Conservation (phyloP, 2,888 invertebrate genomes). For the Endotricha flammealis region DNA sequence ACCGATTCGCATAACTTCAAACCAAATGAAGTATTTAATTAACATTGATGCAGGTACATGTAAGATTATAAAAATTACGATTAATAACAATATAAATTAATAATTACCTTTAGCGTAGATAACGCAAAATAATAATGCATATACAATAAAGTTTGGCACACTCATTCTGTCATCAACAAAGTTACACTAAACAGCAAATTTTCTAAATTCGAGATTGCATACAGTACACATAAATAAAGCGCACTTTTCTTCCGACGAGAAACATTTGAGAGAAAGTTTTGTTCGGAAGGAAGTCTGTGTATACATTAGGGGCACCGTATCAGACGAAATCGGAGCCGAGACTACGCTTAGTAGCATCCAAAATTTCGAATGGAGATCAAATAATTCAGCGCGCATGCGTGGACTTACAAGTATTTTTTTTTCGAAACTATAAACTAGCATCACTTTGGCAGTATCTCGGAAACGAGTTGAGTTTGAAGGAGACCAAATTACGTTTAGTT, state of each 20-base stretch:
- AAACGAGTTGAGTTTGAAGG: constrained; percentile 1
- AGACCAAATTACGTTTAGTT: constrained; percentile 4
- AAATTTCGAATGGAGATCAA: neutral
- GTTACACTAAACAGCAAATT: neutral
- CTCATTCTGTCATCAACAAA: constrained; percentile 25
- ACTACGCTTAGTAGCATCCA: neutral
- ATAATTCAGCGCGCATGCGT: constrained; percentile 33
- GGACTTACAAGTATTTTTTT: constrained; percentile 11
- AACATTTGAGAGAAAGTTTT: neutral
- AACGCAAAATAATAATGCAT: constrained; percentile 25
- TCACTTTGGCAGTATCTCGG: constrained; percentile 7
- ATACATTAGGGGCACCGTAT: neutral
- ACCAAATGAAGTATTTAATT: no score
- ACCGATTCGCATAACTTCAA: no score
- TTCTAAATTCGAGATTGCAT: constrained; percentile 13
- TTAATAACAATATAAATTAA: neutral
- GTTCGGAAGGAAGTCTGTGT: neutral
- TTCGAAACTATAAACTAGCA: constrained; percentile 11
- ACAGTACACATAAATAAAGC: neutral
- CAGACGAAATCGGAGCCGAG: neutral
- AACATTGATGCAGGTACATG: no score
- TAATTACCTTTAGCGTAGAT: constrained; percentile 39
- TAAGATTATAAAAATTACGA: no score
- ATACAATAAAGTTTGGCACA: constrained; percentile 24
- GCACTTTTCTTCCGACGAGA: neutral